Evolutionary conservation across 2,888 invertebrate species (phyloP), one percentile per base, ranked within the genome.

Genomic region (Palloptera scutellata): DNA sequence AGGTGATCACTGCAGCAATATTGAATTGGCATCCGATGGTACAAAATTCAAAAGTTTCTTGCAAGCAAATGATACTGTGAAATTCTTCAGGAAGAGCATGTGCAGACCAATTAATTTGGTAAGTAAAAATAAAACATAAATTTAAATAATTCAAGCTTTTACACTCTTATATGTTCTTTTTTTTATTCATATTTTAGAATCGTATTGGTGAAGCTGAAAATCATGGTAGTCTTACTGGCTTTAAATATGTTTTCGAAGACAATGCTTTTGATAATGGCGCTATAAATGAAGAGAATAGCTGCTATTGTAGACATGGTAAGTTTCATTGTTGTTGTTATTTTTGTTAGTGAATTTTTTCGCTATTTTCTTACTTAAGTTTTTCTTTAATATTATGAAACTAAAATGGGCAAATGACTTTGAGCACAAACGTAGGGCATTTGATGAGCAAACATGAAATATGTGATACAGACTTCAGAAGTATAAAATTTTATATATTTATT

Each of bases 71-170:
- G 92, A 93, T 13, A 87, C 88, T 0, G 82, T 95, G 0, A 82
- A 90, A 68, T 93, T 96, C 84, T 96, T 89, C 83, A 88, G 95
- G 70, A 94, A 94, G 81, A 94, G 94, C 79, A 87, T 96, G 78
- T 96, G 96, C 82, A 87, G 96, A 68, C 89, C 92, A n/a, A 91
- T 92, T 40, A 87, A 87, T 58, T 85, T 95, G 89, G 94, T 94
- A 79, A 88, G 88, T 85, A 19, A n/a, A n/a, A 15, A 41, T 45
- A 43, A 0, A 30, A 53, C 5, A 17, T 52, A 41, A 52, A 19
- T 48, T 30, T 10, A 61, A 55, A 3, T n/a, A 12, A 57, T 45
- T 13, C n/a, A n/a, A 0, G 12, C 1, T 51, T 42, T 41, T 57
- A 53, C n/a, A n/a, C 52, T 54, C 63, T 58, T 48, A 11, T 64